A percentile compares a stretch with the other conserved stretches of the same genome.
Evolutionary conservation across 2,797 vertebrate genomes (phyloP).

Genomic region (Columba guinea): DNA sequence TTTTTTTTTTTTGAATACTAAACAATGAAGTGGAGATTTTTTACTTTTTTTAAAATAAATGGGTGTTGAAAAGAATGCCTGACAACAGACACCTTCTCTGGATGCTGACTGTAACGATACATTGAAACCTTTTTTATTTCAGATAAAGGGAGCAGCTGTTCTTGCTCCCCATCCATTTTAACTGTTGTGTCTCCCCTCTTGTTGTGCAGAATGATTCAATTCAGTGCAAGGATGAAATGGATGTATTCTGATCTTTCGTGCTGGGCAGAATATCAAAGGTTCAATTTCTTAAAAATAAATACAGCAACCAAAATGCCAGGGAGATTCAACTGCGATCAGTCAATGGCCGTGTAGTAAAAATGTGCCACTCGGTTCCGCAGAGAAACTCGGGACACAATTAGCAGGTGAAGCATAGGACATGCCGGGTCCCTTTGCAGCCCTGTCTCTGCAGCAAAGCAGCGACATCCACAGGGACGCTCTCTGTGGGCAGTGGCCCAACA

Average conservation of each 20-base stretch:
- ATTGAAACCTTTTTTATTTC: not conserved
- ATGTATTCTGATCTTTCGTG: not conserved
- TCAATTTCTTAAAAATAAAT: not conserved
- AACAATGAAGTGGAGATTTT: not conserved
- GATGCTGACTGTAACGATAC: not conserved
- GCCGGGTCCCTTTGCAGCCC: not conserved
- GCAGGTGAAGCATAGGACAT: not conserved
- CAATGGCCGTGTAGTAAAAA: not conserved
- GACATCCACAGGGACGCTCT: accelerated
- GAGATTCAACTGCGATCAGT: not conserved
- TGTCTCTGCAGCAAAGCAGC: not conserved
- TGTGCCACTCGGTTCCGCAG: not conserved
- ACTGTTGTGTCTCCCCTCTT: accelerated
- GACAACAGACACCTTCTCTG: not conserved
- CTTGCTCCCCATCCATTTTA: not conserved
- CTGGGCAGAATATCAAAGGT: not conserved
- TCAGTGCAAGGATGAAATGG: not conserved
- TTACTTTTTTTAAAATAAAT: not conserved
- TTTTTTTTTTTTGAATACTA: not conserved
- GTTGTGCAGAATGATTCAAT: not conserved
- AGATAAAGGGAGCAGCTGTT: not conserved
- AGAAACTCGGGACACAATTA: not conserved
- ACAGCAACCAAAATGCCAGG: not conserved
- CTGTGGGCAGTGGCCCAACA: not conserved
- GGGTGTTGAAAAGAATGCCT: not conserved